Evolutionary conservation across 2,113 vertebrate species (phyloP).

Genomic region (Cygnus atratus): DNA sequence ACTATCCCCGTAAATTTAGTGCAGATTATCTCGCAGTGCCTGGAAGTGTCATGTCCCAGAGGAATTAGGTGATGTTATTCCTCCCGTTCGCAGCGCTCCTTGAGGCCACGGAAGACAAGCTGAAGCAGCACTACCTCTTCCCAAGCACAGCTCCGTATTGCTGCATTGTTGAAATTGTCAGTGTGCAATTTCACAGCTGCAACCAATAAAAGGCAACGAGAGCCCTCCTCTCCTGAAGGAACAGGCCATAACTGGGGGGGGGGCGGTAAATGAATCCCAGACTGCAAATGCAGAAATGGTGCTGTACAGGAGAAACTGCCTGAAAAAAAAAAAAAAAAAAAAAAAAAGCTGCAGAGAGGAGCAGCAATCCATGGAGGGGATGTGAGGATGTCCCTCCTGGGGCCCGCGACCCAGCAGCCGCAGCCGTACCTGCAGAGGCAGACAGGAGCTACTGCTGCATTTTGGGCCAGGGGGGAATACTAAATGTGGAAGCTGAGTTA

Average conservation of each 20-base stretch:
- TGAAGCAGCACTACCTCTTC: background rate
- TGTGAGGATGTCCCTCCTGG: background rate
- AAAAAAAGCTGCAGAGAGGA: background rate
- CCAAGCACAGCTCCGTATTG: background rate
- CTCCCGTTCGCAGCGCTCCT: background rate
- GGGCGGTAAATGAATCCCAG: background rate
- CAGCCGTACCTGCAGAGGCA: background rate
- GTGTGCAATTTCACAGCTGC: background rate
- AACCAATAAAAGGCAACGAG: background rate
- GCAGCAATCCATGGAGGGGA: fast-evolving
- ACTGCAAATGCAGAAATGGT: background rate
- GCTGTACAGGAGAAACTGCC: background rate
- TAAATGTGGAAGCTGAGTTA: background rate
- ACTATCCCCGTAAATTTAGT: background rate
- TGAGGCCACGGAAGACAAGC: background rate
- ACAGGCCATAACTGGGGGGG: fast-evolving
- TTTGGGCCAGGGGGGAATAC: too few relatives aligned
- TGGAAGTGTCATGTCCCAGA: background rate
- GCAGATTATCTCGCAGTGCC: background rate
- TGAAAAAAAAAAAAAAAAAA: too few relatives aligned
- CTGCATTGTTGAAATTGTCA: background rate
- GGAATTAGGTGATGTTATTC: background rate
- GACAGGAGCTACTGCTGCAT: background rate
- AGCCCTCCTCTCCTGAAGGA: background rate
- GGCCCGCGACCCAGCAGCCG: background rate